These are phyloP conservation scores for Cabera pusaria DNA, from an alignment of 2,888 invertebrate genomes.

Conservation along the genomic window DNA sequence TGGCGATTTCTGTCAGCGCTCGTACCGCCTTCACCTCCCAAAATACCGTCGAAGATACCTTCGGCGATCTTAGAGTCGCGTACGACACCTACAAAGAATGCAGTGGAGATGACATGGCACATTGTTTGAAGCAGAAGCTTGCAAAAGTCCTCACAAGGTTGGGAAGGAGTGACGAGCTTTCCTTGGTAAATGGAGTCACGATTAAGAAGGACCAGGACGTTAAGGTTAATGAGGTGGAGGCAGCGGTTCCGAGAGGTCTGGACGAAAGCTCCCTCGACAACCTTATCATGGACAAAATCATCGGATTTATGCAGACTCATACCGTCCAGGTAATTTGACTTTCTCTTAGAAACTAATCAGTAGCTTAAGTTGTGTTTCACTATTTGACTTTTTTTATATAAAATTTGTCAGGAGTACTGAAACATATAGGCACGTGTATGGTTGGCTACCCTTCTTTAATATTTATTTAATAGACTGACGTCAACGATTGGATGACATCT, in stretches of 20 bases:
- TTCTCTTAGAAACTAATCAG: too few relatives aligned
- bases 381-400: too few relatives aligned
- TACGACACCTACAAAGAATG: conserved; percentile 93
- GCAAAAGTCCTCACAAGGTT: conserved; percentile 90
- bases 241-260: conserved; percentile 88
- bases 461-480: too few relatives aligned
- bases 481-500: too few relatives aligned
- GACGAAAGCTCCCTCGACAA: conserved; percentile 89
- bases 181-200: conserved; percentile 89
- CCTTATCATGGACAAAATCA: conserved; percentile 89
- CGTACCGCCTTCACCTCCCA: conserved; percentile 78
- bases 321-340: conserved; percentile 86
- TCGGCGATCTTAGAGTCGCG: conserved; percentile 88
- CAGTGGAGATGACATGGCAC: conserved; percentile 85
- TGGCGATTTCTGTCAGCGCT: conserved; percentile 77
- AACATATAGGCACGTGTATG: too few relatives aligned
- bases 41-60: conserved; percentile 70
- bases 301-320: conserved; percentile 90
- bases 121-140: conserved; percentile 91
- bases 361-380: too few relatives aligned
- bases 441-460: too few relatives aligned
- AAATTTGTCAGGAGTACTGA: too few relatives aligned
- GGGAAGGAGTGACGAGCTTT: conserved; percentile 86
- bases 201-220: conserved; percentile 86
- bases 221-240: conserved; percentile 85